phyloP scores from a whole-genome alignment of 2,797 vertebrate genomes.

The Pyrocephalus nanus region DNA sequence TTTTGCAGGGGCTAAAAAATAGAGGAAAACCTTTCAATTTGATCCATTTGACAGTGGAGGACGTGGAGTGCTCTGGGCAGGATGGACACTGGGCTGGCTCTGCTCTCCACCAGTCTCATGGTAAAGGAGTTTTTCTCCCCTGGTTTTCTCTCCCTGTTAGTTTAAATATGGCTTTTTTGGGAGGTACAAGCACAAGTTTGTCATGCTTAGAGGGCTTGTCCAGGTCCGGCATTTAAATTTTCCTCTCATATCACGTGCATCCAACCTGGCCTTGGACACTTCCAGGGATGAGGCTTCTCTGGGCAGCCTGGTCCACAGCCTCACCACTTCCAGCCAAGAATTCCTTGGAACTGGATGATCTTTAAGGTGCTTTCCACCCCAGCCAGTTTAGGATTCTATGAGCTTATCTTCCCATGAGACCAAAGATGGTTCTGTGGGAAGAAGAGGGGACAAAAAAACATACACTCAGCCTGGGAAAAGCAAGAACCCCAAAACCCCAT shows the following conservation, averaged over 20 bases:
- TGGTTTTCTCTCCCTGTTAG: background rate
- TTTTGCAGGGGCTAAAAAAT: background rate
- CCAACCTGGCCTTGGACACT: accelerated
- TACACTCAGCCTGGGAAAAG: background rate
- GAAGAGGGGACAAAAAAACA: background rate
- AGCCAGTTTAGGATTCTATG: background rate
- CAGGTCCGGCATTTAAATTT: background rate
- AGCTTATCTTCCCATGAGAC: accelerated
- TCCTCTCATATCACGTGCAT: accelerated
- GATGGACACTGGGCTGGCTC: background rate
- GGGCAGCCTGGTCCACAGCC: background rate
- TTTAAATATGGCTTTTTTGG: background rate
- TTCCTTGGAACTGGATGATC: background rate
- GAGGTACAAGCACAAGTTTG: background rate
- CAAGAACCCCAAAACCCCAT: background rate
- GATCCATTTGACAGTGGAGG: background rate
- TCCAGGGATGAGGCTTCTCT: background rate
- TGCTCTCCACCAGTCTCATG: background rate
- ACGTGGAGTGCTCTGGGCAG: accelerated
- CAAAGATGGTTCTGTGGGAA: background rate
- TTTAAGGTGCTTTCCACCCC: background rate
- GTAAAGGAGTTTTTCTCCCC: background rate
- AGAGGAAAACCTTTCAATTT: background rate
- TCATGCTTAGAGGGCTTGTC: accelerated
- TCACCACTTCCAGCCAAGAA: accelerated